These are phyloP conservation scores for Epinephelus lanceolatus DNA, from an alignment of 2,113 vertebrate genomes.

Conservation along the genomic window DNA sequence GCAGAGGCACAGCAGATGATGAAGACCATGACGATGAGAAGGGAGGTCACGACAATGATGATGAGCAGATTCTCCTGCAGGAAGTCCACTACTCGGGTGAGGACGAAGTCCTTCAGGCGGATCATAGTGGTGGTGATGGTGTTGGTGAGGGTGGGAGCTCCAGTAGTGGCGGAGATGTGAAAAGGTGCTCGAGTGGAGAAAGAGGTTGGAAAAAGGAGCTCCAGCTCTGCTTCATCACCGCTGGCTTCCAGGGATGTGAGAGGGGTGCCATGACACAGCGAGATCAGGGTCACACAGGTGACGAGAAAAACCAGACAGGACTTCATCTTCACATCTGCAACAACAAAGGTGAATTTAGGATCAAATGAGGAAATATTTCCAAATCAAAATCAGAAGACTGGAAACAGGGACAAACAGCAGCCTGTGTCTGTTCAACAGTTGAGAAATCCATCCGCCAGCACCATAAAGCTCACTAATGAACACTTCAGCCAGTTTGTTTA, in stretches of 20 bases:
- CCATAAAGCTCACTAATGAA: background rate
- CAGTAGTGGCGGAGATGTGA: conserved; percentile 52
- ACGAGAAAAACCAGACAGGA: conserved; percentile 51
- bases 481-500: background rate
- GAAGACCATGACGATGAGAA: conserved; percentile 92
- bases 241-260: conserved; percentile 79
- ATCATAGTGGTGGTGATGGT: conserved; percentile 87
- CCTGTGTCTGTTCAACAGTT: background rate
- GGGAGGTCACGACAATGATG: conserved; percentile 91
- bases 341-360: conserved; percentile 27
- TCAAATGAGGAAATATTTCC: background rate
- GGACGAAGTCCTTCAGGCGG: conserved; percentile 84
- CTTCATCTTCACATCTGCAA: conserved; percentile 77
- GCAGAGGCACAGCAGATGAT: conserved; percentile 92
- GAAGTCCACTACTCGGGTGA: conserved; percentile 91
- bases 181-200: conserved; percentile 60
- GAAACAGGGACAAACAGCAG: no score
- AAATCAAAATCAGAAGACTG: background rate
- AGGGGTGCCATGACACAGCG: conserved; percentile 60
- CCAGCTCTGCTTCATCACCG: conserved; percentile 85
- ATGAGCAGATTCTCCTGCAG: conserved; percentile 92
- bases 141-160: conserved; percentile 74
- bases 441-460: background rate
- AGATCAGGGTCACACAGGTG: conserved; percentile 72
- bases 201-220: conserved; percentile 81